These are phyloP conservation scores for Hypsibius dujardini DNA, from an alignment of 1,140 invertebrate genomes.

Conservation along the genomic window DNA sequence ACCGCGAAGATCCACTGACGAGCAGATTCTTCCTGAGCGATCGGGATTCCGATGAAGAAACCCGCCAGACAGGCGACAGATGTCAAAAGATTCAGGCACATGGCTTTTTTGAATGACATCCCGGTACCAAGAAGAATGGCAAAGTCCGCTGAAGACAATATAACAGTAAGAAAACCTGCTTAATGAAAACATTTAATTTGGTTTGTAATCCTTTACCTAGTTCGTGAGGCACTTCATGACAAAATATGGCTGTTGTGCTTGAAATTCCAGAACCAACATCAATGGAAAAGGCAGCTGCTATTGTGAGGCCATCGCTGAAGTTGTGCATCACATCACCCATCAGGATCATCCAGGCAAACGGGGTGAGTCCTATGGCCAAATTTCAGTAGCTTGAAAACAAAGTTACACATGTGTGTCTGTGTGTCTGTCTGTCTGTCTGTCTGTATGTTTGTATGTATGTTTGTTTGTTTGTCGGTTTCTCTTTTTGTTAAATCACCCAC, in stretches of 20 bases:
- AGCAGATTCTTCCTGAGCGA: slow-evolving; percentile 54
- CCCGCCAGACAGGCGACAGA: slow-evolving; percentile 66
- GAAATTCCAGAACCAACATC: slow-evolving; percentile 44
- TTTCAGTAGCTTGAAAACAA: too few relatives aligned
- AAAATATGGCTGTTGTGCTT: slow-evolving; percentile 48
- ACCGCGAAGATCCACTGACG: slow-evolving; percentile 71
- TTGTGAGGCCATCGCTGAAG: slow-evolving; percentile 51
- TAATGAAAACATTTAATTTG: too few relatives aligned
- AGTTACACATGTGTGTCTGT: too few relatives aligned
- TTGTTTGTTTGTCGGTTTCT: too few relatives aligned
- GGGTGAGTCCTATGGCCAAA: slow-evolving; percentile 26
- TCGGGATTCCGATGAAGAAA: slow-evolving; percentile 58
- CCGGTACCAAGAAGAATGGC: slow-evolving; percentile 78
- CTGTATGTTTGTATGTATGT: too few relatives aligned
- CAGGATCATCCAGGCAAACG: slow-evolving; percentile 82
- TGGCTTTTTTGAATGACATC: slow-evolving; percentile 64
- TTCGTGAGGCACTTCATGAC: slow-evolving; percentile 54
- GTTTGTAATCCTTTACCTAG: slow-evolving; percentile 34
- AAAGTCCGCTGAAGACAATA: slow-evolving; percentile 47
- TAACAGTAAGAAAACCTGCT: too few relatives aligned
- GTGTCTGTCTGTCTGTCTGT: too few relatives aligned
- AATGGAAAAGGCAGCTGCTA: slow-evolving; percentile 48
- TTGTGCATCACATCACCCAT: slow-evolving; percentile 67
- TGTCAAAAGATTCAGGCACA: slow-evolving; percentile 67
- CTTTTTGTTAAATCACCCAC: too few relatives aligned